Evolutionary conservation across 2,113 vertebrate species (phyloP), one percentile per base, ranked within the genome.

Genomic region (Excalfactoria chinensis): DNA sequence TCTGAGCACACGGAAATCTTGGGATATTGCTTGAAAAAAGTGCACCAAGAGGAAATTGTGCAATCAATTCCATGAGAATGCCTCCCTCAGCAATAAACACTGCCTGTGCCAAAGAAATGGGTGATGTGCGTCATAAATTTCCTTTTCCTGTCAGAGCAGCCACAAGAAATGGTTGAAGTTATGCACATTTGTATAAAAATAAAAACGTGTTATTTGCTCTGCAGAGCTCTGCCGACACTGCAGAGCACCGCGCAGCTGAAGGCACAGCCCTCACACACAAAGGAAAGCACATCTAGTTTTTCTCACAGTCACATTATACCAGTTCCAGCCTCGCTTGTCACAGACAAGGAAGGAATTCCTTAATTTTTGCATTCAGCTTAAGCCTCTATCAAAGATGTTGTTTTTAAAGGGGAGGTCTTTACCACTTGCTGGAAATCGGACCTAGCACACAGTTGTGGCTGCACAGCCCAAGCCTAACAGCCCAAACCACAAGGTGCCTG

Each of bases 171-270:
- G 84, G 78, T 96, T 95, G 92, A 93, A 96, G 75, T 96, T 97
- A 78, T 95, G 87, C 69, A 91, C 83, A 96, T 97, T 96, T 96
- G 89, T 95, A 96, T 95, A 96, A 97, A 95, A 97, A 95, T 95
- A 96, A 97, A 92, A 96, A 94, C 43, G 78, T 89, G 84, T 79
- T 92, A 73, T 96, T 88, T 96, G 80, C 66, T 94, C 14, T 84
- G n/a, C 58, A 82, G 74, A 11, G 9, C 32, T n/a, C 48, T 48
- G 93, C 1, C 37, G 84, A 88, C 90, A 25, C 93, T 18, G 73
- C 86, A 15, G 60, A 35, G 62, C 5, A 4, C 46, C 3, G 1
- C 73, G 48, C 43, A 93, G 58, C 69, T 43, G 2, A 88, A 34
- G 86, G 88, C 83, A 84, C 77, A 73, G 87, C 64, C 58, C 68